Conservation (phyloP, 2,797 vertebrate species). For the Trematomus bernacchii region DNA sequence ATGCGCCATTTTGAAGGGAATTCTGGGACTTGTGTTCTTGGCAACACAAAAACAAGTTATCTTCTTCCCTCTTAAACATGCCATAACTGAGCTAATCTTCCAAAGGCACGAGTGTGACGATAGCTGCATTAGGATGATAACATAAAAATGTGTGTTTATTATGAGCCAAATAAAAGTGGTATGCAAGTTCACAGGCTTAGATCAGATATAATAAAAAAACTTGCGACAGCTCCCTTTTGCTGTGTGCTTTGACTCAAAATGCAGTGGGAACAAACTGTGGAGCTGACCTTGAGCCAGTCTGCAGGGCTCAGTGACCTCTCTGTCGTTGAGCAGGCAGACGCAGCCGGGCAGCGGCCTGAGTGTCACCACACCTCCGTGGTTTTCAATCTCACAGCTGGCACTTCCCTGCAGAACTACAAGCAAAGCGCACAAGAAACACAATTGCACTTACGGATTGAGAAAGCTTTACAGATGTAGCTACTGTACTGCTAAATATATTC, state of each 20-base stretch:
- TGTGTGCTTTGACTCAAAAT: not conserved
- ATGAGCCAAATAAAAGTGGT: not conserved
- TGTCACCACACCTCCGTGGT: constrained; percentile 89
- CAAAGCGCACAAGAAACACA: constrained; percentile 41
- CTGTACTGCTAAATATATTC: constrained; percentile 19
- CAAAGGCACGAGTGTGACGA: not conserved
- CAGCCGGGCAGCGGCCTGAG: constrained; percentile 87
- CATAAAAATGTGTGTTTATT: not conserved
- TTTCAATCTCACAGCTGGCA: constrained; percentile 92
- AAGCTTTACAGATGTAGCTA: constrained; percentile 17
- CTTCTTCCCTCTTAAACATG: not conserved
- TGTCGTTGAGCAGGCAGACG: constrained; percentile 90
- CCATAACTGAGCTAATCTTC: not conserved
- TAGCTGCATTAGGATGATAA: not conserved
- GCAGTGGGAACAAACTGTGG: not conserved
- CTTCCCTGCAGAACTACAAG: constrained; percentile 89
- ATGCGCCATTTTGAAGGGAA: not conserved
- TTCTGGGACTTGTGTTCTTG: not conserved
- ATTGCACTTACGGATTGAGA: constrained; percentile 31
- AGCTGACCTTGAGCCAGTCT: constrained; percentile 93
- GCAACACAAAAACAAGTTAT: not conserved
- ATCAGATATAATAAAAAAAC: constrained; percentile 11
- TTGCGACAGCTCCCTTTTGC: not conserved
- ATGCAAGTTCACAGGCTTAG: not conserved
- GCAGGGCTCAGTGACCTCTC: constrained; percentile 88